Base-by-base conservation (phyloP, 23 tunicate species). In the Ascidia mentula region DNA sequence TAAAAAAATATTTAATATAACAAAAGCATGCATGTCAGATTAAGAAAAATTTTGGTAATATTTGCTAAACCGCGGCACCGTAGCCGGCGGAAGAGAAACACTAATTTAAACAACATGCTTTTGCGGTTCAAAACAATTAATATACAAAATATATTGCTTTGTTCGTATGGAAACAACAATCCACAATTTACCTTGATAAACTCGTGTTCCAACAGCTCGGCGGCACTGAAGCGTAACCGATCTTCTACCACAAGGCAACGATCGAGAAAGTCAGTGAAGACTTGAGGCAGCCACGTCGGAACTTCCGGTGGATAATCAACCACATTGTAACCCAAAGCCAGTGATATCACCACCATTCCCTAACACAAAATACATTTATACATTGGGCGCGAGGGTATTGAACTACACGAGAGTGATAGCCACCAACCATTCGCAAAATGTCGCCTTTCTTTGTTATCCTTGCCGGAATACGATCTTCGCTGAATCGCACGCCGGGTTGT, bases 311-410 rank as follows among this genome's bases (percentile, higher is more conserved):
- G 98, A 34, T 81, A 85, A 32, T 80, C 85, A 0, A 35, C 75
- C 26, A 93, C 75, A 18, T 33, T 34, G 0, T 84, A 73, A 32
- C 92, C 93, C 71, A 83, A 87, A 13, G 87, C 87, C 65, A 93
- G 61, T 7, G 98, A 93, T 36, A 93, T 32, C 4, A 88, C 73
- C 2, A 84, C 36, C 80, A 93, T 80, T 24, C 98, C 98, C 98
- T 93, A 83, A 30, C 39, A 76, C 22, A 20, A 53, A 53, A 53
- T 28, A 53, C n/a, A n/a, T n/a, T n/a, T n/a, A n/a, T 20, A 5
- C 65, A 53, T 9, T 53, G 22, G 1, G 65, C 13, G 24, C 53
- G 65, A 5, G 24, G 28, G 22, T 20, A 6, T 53, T 42, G 15
- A 53, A 53, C 13, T 5, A 53, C 22, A 53, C 1, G 7, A 28